These are phyloP conservation scores for Ptychobarbus kaznakovi DNA, from an alignment of 2,797 vertebrate genomes.

Conservation along the genomic window DNA sequence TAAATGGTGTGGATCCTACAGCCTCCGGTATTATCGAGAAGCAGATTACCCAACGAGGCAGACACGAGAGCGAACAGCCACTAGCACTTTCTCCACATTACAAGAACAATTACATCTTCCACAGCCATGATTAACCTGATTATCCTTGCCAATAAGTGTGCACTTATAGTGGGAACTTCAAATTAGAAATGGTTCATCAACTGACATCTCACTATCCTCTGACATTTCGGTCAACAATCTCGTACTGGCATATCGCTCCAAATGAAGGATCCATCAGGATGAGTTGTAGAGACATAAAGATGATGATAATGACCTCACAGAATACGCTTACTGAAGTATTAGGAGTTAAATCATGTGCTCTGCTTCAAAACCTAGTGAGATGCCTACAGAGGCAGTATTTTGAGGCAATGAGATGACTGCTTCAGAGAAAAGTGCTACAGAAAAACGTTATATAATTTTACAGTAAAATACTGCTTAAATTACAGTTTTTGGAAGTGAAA, in stretches of 20 bases:
- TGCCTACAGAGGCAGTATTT: neutral
- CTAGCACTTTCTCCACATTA: conserved; percentile 52
- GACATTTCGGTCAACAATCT: conserved; percentile 45
- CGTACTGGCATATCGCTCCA: conserved; percentile 26
- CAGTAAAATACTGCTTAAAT: neutral
- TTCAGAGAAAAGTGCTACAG: neutral
- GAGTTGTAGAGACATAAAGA: conserved; percentile 37
- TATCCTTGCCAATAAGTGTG: conserved; percentile 51
- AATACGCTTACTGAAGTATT: neutral
- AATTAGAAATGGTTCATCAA: conserved; percentile 54
- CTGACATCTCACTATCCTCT: conserved; percentile 41
- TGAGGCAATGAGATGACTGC: neutral
- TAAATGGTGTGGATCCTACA: conserved; percentile 44
- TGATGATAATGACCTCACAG: conserved; percentile 29
- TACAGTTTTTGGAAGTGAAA: neutral
- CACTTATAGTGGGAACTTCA: conserved; percentile 34
- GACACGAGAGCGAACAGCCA: conserved; percentile 26
- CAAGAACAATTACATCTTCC: conserved; percentile 57
- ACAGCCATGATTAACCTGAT: conserved; percentile 51
- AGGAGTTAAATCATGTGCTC: neutral
- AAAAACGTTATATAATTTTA: neutral
- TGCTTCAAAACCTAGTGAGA: neutral
- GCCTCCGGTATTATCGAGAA: conserved; percentile 20
- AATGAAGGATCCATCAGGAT: conserved; percentile 31
- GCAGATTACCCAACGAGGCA: conserved; percentile 28